phyloP scores from a whole-genome alignment of 2,113 vertebrate species.

The Corythornis vintsioides region DNA sequence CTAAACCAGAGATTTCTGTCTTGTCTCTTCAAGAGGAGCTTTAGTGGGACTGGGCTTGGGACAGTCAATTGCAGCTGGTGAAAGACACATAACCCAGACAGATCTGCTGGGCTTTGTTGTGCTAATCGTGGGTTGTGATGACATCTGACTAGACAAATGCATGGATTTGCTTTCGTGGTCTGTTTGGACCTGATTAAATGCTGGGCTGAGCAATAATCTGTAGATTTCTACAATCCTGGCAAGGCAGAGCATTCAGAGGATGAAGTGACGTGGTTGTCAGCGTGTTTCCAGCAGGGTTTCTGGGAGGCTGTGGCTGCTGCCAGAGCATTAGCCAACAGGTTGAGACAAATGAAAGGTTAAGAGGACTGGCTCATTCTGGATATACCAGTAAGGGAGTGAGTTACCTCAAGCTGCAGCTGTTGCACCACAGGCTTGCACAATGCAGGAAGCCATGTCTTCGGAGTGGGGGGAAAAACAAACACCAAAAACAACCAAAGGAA shows the following conservation, averaged over 20 bases:
- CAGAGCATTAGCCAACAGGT: background rate
- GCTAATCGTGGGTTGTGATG: background rate
- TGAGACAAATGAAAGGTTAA: background rate
- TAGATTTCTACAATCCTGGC: background rate
- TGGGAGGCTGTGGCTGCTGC: background rate
- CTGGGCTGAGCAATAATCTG: background rate
- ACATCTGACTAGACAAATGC: background rate
- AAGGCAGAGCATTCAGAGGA: background rate
- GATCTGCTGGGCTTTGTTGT: background rate
- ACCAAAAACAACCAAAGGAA: too few relatives aligned
- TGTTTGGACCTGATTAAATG: background rate
- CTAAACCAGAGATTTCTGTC: background rate
- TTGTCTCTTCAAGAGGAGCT: background rate
- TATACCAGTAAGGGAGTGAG: background rate
- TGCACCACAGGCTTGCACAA: constrained; percentile 23
- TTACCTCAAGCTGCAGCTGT: background rate
- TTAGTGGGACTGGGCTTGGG: background rate
- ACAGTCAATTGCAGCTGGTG: background rate
- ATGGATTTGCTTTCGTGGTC: background rate
- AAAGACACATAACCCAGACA: background rate
- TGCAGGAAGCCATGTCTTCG: background rate
- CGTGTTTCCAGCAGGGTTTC: background rate
- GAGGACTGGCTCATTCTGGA: background rate
- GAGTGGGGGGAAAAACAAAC: background rate
- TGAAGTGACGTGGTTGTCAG: background rate